Percentiles rank a stretch among this genome's conserved stretches.
These are phyloP conservation scores for Sarcophilus harrisii DNA, from an alignment of 2,797 vertebrate species.

Conservation along the genomic window DNA sequence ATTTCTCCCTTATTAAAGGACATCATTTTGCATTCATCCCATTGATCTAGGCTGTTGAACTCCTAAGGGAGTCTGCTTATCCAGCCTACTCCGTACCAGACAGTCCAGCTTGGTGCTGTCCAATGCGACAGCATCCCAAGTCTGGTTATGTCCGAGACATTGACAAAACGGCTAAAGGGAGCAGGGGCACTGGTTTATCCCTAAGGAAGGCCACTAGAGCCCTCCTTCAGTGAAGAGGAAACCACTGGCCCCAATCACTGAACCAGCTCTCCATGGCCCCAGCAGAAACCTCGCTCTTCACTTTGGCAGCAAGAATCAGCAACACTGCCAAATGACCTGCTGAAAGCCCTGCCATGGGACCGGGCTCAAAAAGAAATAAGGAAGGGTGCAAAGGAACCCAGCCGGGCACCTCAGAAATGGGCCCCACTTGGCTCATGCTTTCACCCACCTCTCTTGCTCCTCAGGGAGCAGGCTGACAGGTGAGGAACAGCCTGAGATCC, in stretches of 20 bases:
- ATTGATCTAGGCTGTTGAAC: not conserved
- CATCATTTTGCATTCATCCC: not conserved
- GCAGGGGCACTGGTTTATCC: no score
- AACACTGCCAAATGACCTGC: not conserved
- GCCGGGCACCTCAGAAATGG: not conserved
- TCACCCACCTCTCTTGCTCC: not conserved
- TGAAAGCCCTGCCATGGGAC: not conserved
- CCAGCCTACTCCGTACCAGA: not conserved
- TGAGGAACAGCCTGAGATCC: not conserved
- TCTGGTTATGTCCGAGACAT: not conserved
- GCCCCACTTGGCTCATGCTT: not conserved
- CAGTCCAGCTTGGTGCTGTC: not conserved
- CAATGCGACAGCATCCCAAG: not conserved
- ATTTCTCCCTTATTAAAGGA: not conserved
- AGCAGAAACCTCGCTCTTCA: not conserved
- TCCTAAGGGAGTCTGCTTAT: not conserved
- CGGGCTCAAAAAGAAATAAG: not conserved
- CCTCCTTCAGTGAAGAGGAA: not conserved
- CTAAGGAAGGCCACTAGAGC: not conserved
- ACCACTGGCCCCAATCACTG: not conserved
- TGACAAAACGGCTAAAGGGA: not conserved
- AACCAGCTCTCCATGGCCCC: not conserved
- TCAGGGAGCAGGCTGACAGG: not conserved
- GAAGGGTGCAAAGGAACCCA: not conserved
- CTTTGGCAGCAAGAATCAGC: not conserved